These are phyloP conservation scores for Oxycera nigricornis DNA, from an alignment of 2,888 invertebrate species.

Conservation along the genomic window DNA sequence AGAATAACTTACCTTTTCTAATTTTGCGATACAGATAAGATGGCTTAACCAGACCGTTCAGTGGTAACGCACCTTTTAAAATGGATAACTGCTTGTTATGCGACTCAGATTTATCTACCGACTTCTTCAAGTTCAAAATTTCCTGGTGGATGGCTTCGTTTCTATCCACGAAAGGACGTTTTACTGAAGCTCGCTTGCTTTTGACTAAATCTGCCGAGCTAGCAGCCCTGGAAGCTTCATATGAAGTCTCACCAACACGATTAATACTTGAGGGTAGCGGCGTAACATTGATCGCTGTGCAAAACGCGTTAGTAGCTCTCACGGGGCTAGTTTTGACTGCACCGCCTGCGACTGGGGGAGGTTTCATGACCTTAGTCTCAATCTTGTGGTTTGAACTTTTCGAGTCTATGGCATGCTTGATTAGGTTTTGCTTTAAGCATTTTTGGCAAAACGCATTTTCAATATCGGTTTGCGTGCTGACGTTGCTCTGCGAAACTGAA, in stretches of 20 bases:
- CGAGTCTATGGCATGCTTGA: background rate
- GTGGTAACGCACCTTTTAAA: background rate
- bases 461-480: constrained; percentile 17
- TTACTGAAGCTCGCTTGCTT: background rate
- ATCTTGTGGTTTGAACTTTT: background rate
- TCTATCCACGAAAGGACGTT: background rate
- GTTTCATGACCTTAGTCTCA: background rate
- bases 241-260: background rate
- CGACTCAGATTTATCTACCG: background rate
- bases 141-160: constrained; percentile 16
- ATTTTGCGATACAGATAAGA: background rate
- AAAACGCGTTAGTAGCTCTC: background rate
- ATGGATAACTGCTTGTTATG: background rate
- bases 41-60: background rate
- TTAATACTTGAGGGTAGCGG: background rate
- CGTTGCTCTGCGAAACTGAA: background rate
- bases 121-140: constrained; percentile 18
- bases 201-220: background rate
- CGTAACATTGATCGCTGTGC: background rate
- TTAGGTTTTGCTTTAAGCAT: background rate
- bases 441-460: background rate
- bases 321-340: background rate
- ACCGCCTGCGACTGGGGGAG: background rate
- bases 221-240: background rate
- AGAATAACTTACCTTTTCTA: background rate